phyloP scores from a whole-genome alignment of 2,113 vertebrate species.

The Ceyx cyanopectus region DNA sequence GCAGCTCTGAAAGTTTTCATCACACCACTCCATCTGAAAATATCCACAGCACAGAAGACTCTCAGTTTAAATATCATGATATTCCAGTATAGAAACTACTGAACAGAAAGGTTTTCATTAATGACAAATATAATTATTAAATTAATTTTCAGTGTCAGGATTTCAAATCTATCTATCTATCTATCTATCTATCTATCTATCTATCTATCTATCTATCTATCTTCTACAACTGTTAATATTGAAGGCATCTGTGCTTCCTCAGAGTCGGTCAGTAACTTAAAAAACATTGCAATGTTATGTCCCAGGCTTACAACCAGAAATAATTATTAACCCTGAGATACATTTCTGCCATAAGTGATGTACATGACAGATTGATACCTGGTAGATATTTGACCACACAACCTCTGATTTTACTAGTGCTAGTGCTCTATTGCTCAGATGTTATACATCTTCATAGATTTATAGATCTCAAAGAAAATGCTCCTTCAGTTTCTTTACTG shows the following conservation, averaged over 20 bases:
- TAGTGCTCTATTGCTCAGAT: slow-evolving; percentile 9
- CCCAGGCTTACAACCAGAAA: not conserved
- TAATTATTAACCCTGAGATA: not conserved
- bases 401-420: slow-evolving; percentile 19
- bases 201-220: not conserved
- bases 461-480: slow-evolving; percentile 65
- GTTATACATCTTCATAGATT: slow-evolving; percentile 50
- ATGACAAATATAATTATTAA: not conserved
- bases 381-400: slow-evolving; percentile 26
- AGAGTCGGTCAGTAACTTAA: not conserved
- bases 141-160: not conserved
- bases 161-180: not conserved
- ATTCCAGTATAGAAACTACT: not conserved
- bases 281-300: not conserved
- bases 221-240: not conserved
- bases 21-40: not conserved
- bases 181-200: not conserved
- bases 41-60: not conserved
- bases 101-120: not conserved
- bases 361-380: not conserved
- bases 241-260: not conserved
- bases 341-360: not conserved
- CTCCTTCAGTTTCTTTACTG: slow-evolving; percentile 52
- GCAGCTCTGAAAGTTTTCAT: not conserved
- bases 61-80: not conserved